Percentiles rank a stretch among this genome's conserved stretches.
These are phyloP conservation scores for Zygaena filipendulae DNA, from an alignment of 2,888 invertebrate species.

Conservation along the genomic window DNA sequence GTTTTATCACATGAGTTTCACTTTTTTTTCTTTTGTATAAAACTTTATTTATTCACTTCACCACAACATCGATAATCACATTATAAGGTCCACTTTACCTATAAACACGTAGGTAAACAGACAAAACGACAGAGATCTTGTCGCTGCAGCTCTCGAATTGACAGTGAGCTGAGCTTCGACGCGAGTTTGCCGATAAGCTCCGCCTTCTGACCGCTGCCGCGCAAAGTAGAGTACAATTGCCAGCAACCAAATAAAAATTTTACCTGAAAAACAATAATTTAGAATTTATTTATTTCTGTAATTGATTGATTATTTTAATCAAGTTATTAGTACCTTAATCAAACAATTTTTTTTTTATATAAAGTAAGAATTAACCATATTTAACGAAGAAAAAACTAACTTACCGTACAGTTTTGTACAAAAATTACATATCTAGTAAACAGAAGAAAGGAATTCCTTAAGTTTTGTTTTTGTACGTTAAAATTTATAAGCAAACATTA, in stretches of 20 bases:
- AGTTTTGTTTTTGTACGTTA: too few species aligned
- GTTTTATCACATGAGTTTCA: slow-evolving; percentile 53
- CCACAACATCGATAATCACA: slow-evolving; percentile 62
- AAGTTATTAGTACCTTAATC: too few species aligned
- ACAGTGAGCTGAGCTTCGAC: slow-evolving; percentile 64
- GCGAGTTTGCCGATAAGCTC: slow-evolving; percentile 69
- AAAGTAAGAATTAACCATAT: too few species aligned
- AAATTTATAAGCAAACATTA: too few species aligned
- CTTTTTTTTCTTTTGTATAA: slow-evolving; percentile 42
- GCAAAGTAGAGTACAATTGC: slow-evolving; percentile 62
- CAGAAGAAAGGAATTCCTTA: too few species aligned
- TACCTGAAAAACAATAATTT: slow-evolving; percentile 3
- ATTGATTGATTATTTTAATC: too few species aligned
- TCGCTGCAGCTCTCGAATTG: slow-evolving; percentile 67
- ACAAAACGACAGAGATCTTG: slow-evolving; percentile 60
- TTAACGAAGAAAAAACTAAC: too few species aligned
- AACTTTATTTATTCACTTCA: slow-evolving; percentile 63
- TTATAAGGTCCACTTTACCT: slow-evolving; percentile 64
- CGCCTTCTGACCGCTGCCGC: slow-evolving; percentile 70
- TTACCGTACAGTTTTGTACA: too few species aligned
- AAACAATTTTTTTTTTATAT: slow-evolving; percentile 1
- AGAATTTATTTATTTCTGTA: too few species aligned
- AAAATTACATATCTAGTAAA: too few species aligned
- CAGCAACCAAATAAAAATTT: slow-evolving; percentile 18
- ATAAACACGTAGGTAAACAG: slow-evolving; percentile 64